phyloP scores from a whole-genome alignment of 2,797 vertebrate species.

The Manis crassicaudata region DNA sequence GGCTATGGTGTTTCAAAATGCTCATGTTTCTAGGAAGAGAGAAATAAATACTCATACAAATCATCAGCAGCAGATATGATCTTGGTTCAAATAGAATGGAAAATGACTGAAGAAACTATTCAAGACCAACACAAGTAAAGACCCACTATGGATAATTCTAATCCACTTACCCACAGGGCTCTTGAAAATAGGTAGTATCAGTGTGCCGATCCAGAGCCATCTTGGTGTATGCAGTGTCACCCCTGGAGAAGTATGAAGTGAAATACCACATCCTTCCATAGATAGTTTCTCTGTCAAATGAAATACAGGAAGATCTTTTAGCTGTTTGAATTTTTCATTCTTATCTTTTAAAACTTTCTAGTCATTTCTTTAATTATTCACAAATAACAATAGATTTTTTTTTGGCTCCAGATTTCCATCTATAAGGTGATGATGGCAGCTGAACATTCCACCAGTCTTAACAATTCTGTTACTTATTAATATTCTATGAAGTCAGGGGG shows the following conservation, averaged over 20 bases:
- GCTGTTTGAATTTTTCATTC: neutral
- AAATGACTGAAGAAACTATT: slow-evolving; percentile 42
- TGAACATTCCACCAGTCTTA: neutral
- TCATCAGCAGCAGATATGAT: neutral
- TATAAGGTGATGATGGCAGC: neutral
- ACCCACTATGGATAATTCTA: neutral
- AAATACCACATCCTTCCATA: slow-evolving; percentile 95
- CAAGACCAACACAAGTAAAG: neutral
- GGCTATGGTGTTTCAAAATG: slow-evolving; percentile 15
- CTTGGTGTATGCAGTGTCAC: slow-evolving; percentile 94
- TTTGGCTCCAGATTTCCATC: neutral
- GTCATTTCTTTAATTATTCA: neutral
- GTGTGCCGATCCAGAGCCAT: slow-evolving; percentile 94
- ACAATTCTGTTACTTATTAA: slow-evolving; percentile 30
- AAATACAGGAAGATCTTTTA: neutral
- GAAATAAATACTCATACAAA: neutral
- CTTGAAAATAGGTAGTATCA: slow-evolving; percentile 95
- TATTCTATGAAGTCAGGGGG: neutral
- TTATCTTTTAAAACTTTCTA: neutral
- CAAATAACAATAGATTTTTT: slow-evolving; percentile 3
- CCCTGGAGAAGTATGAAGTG: slow-evolving; percentile 94
- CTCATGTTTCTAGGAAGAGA: slow-evolving; percentile 5
- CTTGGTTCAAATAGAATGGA: slow-evolving; percentile 40
- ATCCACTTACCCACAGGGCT: slow-evolving; percentile 91
- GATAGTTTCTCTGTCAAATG: slow-evolving; percentile 91